phyloP scores from a whole-genome alignment of 1,140 invertebrate species.

The Camponotus floridanus region DNA sequence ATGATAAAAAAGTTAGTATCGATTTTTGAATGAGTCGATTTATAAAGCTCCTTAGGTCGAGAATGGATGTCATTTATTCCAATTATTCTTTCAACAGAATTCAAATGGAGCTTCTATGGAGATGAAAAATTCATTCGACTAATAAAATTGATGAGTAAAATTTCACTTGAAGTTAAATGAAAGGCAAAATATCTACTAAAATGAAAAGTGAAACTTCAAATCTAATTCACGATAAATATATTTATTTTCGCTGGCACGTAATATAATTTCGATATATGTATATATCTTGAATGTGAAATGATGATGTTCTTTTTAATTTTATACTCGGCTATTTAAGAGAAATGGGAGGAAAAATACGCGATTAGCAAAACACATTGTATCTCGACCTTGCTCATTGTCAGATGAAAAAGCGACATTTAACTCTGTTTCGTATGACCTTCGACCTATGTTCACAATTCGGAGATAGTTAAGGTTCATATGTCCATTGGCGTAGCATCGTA shows the following conservation, averaged over 20 bases:
- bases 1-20: too few species aligned
- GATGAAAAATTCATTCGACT: neutral
- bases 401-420: slow-evolving; percentile 14
- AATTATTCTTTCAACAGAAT: neutral
- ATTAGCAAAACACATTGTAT: slow-evolving; percentile 16
- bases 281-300: neutral
- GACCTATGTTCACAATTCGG: slow-evolving; percentile 48
- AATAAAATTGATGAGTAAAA: neutral
- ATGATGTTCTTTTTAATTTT: neutral
- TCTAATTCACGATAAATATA: neutral
- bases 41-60: neutral
- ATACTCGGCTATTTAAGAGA: neutral
- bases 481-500: slow-evolving; percentile 35
- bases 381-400: slow-evolving; percentile 47
- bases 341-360: neutral
- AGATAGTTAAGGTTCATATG: slow-evolving; percentile 52
- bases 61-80: neutral
- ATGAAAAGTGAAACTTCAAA: neutral
- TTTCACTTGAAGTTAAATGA: neutral
- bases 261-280: neutral
- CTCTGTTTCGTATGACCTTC: slow-evolving; percentile 56
- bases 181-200: neutral
- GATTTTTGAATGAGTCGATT: neutral
- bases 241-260: neutral
- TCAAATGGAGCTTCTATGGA: neutral